phyloP scores from a whole-genome alignment of 2,113 vertebrate genomes.

The Tylochromis polylepis region DNA sequence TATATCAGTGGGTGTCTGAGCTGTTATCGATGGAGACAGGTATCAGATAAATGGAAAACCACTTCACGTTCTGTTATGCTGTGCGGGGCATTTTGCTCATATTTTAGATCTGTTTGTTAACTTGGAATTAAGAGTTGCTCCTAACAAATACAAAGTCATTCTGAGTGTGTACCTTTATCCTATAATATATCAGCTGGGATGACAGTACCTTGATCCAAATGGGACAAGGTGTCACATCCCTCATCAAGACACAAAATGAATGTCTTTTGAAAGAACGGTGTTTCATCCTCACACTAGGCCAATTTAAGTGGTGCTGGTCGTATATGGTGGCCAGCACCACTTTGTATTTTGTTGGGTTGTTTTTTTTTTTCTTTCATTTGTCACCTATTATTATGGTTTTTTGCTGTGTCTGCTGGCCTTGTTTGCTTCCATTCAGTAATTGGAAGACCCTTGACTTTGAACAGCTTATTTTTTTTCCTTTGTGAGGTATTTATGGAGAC shows the following conservation, averaged over 20 bases:
- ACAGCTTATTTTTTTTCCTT: not conserved
- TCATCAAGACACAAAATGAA: not conserved
- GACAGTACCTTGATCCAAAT: not conserved
- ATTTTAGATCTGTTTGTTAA: not conserved
- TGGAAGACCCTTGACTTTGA: not conserved
- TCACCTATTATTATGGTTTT: not conserved
- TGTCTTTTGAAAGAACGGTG: not conserved
- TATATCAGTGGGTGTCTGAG: not conserved
- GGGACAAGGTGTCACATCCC: not conserved
- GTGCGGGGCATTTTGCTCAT: not conserved
- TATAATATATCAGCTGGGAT: not conserved
- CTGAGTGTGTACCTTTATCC: not conserved
- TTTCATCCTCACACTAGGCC: not conserved
- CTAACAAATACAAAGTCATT: not conserved
- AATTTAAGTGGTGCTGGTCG: not conserved
- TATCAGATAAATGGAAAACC: not conserved
- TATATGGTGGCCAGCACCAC: not conserved
- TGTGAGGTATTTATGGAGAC: not conserved
- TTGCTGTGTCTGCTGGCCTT: not conserved
- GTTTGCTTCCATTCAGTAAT: not conserved
- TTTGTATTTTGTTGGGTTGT: not conserved
- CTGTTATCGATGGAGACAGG: not conserved
- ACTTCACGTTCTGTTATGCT: not conserved
- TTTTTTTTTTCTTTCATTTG: not conserved
- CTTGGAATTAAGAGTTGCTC: not conserved